Conservation (phyloP, 2,797 vertebrate genomes). For the Heteromormyrus szaboi region DNA sequence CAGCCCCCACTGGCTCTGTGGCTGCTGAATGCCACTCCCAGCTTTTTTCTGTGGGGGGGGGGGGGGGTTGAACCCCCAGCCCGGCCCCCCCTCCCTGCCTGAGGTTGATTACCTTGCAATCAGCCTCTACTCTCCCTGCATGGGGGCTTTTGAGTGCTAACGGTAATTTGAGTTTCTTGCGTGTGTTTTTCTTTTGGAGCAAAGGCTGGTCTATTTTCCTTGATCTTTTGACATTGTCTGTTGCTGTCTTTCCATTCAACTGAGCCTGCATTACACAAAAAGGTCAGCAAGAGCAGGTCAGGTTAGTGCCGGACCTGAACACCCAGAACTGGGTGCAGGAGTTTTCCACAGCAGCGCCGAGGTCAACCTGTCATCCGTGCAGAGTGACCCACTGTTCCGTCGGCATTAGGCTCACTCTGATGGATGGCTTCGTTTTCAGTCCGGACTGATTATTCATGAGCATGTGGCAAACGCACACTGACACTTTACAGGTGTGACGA, state of each 20-base stretch:
- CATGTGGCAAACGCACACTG: background rate
- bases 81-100: background rate
- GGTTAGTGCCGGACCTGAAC: background rate
- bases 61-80: too few relatives aligned
- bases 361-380: background rate
- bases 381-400: background rate
- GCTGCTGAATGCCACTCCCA: background rate
- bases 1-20: background rate
- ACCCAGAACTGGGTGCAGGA: background rate
- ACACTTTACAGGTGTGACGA: background rate
- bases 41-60: background rate
- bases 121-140: background rate
- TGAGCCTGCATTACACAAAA: background rate
- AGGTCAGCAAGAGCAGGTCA: background rate
- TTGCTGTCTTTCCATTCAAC: background rate
- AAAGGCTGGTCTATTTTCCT: background rate
- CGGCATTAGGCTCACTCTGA: background rate
- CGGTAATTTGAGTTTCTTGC: background rate
- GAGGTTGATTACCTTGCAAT: slow-evolving; percentile 15
- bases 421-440: background rate
- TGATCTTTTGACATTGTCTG: background rate
- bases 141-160: background rate
- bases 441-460: background rate
- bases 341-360: background rate
- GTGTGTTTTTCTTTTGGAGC: background rate